Conservation (phyloP, 1,140 invertebrate species). For the Conus betulinus region DNA sequence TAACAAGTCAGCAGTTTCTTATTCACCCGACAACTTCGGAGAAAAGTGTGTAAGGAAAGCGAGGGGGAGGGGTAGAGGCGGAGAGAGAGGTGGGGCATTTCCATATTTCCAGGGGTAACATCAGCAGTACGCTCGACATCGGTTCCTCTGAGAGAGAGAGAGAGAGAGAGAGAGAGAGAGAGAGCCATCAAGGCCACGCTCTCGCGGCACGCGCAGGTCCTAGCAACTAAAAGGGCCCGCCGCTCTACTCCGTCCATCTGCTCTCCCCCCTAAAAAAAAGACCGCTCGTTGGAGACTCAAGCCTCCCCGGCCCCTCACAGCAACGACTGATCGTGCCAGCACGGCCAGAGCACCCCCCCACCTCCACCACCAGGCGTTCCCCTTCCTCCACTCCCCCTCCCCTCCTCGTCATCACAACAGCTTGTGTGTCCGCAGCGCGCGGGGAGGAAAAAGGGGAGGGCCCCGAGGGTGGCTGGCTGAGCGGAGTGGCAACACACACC, state of each 20-base stretch:
- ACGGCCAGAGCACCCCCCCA: not conserved
- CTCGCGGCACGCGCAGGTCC: not conserved
- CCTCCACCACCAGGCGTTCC: not conserved
- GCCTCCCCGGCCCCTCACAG: not conserved
- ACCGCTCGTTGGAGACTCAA: not conserved
- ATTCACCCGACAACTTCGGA: no score
- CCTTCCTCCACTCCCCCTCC: not conserved
- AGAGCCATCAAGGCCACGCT: not conserved
- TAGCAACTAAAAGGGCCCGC: not conserved
- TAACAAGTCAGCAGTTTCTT: no score
- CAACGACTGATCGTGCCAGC: not conserved
- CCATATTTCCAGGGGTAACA: no score
- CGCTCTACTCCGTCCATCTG: not conserved
- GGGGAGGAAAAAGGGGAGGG: not conserved
- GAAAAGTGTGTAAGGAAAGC: not conserved
- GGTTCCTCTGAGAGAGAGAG: not conserved
- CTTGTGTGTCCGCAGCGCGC: not conserved
- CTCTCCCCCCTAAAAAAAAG: not conserved
- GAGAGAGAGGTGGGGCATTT: not conserved
- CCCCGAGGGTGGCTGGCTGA: not conserved
- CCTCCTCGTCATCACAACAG: not conserved
- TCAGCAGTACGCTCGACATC: no score
- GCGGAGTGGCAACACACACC: not conserved
- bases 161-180: conserved; percentile 9
- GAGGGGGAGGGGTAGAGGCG: not conserved